Conservation (phyloP, 2,888 invertebrate species). For the Apodemia zela region DNA sequence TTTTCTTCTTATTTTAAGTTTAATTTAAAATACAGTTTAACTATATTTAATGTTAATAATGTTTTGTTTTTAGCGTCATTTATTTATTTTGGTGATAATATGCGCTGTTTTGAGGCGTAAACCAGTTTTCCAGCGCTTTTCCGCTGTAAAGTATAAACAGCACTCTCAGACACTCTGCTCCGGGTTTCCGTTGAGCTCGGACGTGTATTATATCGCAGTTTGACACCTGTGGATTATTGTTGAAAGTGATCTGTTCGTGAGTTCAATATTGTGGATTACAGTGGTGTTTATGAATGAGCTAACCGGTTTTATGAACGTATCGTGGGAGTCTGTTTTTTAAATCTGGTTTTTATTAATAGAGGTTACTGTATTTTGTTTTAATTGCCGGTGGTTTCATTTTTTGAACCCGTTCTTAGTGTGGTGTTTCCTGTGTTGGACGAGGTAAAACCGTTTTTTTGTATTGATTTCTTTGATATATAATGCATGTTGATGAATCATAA, state of each 20-base stretch:
- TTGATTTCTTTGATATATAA: constrained; percentile 4
- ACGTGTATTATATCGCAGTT: constrained; percentile 30
- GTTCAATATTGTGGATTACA: constrained; percentile 18
- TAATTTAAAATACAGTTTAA: too few relatives aligned
- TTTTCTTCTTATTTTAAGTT: too few relatives aligned
- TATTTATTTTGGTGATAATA: neutral
- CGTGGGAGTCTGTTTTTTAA: constrained; percentile 10
- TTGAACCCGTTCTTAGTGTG: constrained; percentile 6
- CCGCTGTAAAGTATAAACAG: neutral
- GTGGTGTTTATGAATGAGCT: constrained; percentile 18
- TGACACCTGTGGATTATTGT: constrained; percentile 58
- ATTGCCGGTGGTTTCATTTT: constrained; percentile 7
- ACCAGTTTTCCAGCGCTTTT: constrained; percentile 2
- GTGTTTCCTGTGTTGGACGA: neutral
- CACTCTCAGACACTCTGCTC: constrained; percentile 46
- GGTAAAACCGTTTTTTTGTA: constrained; percentile 12
- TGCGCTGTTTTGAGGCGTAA: neutral
- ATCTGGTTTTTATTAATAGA: constrained; percentile 4
- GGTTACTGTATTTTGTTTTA: constrained; percentile 13
- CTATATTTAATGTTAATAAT: too few relatives aligned
- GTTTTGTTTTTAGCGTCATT: too few relatives aligned
- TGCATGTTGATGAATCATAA: neutral
- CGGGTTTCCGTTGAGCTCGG: constrained; percentile 43
- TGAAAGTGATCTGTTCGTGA: constrained; percentile 16
- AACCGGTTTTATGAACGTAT: constrained; percentile 11